Evolutionary conservation across 2,113 vertebrate genomes (phyloP).

Genomic region (Acanthisitta chloris): DNA sequence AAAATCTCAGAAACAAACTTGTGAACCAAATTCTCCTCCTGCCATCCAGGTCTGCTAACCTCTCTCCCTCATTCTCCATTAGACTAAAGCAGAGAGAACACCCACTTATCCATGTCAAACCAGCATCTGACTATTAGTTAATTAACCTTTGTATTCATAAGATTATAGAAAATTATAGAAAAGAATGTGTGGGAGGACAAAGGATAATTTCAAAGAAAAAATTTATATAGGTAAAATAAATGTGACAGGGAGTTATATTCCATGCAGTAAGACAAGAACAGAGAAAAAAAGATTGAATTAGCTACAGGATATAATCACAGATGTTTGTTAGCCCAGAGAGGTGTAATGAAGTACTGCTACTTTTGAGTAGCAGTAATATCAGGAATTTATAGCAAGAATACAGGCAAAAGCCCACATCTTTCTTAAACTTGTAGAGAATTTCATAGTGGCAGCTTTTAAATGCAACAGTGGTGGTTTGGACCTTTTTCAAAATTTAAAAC

Average conservation of each 20-base stretch:
- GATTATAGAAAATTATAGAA: neutral
- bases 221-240: neutral
- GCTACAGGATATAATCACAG: neutral
- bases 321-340: neutral
- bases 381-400: neutral
- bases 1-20: neutral
- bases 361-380: neutral
- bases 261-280: neutral
- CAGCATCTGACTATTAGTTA: neutral
- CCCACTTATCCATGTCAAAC: neutral
- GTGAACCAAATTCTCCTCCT: neutral
- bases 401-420: neutral
- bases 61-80: neutral
- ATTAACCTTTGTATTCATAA: neutral
- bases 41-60: neutral
- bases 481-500: neutral
- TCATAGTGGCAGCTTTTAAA: neutral
- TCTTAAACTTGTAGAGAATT: neutral
- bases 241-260: neutral
- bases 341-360: neutral
- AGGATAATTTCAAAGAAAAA: neutral
- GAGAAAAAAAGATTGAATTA: neutral
- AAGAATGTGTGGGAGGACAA: neutral
- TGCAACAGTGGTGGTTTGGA: neutral
- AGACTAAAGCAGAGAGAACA: neutral